Base-by-base conservation (phyloP, 2,797 vertebrate genomes). In the Sebastes oblongus region DNA sequence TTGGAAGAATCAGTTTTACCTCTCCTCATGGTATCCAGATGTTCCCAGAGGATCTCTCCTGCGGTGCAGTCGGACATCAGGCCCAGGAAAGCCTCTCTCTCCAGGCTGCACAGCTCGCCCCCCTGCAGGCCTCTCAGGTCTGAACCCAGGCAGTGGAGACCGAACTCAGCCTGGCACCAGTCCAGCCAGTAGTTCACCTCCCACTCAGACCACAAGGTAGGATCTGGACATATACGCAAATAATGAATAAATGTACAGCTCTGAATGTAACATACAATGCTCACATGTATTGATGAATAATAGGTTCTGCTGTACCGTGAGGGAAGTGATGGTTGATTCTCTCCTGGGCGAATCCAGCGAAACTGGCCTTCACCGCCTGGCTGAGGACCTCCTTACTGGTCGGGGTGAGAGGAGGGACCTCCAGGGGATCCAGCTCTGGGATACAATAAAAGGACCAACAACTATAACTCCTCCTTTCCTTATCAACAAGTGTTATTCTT, bases 21-120 rank as follows among this genome's bases (percentile, higher is more conserved):
- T 86, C 61, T 91, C 72, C 83, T 91, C 92, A 95, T 94, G 59
- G 90, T 93, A 72, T 95, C 91, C 81, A 95, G 88, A 66, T 95
- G 95, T 46, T 95, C 94, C 95, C 95, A 95, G 39, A 95, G 91
- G 77, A 95, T 95, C 77, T 95, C 94, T 29, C 91, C 94, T 2
- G 94, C 93, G 0, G 89, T 90, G 64, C 82, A 79, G 89, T 95
- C 94, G 0, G 90, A 86, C 66, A 78, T 90, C 59, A 94, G 82
- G 72, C 82, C 75, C 68, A 94, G 85, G 80, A 95, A 95, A 2
- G 83, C 54, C 22, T 94, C 93, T 52, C 87, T 87, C 72, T 92
- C 91, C 89, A 95, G 86, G 6, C 81, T 34, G 3, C 93, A 94
- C 59, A 95, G 90, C 75, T 93, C 86, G 0, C 69, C 78, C 0